Evolutionary conservation across 1,140 invertebrate species (phyloP).

Genomic region (Formica exsecta): DNA sequence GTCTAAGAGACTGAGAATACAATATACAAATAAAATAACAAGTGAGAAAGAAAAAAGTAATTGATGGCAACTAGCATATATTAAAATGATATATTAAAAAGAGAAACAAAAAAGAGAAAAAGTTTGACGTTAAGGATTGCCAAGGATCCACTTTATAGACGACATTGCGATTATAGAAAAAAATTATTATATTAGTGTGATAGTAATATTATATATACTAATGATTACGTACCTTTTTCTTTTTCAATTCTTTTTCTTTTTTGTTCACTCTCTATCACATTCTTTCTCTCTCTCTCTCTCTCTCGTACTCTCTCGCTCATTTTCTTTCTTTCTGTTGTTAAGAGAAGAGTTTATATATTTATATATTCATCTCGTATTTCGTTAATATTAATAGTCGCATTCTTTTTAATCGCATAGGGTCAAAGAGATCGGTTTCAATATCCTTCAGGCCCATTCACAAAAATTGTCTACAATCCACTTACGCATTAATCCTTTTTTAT

Average conservation of each 20-base stretch:
- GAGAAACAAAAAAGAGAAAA: constrained; percentile 11
- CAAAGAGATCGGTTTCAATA: constrained; percentile 61
- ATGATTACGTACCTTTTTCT: constrained; percentile 80
- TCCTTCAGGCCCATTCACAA: constrained; percentile 68
- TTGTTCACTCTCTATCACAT: constrained; percentile 59
- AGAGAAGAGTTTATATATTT: constrained; percentile 66
- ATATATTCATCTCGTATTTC: constrained; percentile 65
- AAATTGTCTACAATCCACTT: constrained; percentile 62
- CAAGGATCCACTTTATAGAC: constrained; percentile 37
- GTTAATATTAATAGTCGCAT: constrained; percentile 68
- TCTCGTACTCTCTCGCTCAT: not conserved
- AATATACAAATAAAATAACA: constrained; percentile 68
- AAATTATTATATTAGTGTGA: constrained; percentile 84
- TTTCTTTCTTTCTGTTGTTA: constrained; percentile 28
- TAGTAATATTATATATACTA: constrained; percentile 79
- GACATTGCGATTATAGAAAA: constrained; percentile 77
- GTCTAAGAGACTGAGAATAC: constrained; percentile 64
- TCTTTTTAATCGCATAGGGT: constrained; percentile 58
- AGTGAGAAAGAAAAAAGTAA: constrained; percentile 68
- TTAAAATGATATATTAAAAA: constrained; percentile 5
- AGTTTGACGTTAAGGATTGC: not conserved
- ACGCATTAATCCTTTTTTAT: constrained; percentile 68
- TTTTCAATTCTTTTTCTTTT: too few species aligned
- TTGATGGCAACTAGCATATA: not conserved
- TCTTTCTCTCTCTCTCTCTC: constrained; percentile 39